Evolutionary conservation across 2,888 invertebrate genomes (phyloP).

Genomic region (Eulithis prunata): DNA sequence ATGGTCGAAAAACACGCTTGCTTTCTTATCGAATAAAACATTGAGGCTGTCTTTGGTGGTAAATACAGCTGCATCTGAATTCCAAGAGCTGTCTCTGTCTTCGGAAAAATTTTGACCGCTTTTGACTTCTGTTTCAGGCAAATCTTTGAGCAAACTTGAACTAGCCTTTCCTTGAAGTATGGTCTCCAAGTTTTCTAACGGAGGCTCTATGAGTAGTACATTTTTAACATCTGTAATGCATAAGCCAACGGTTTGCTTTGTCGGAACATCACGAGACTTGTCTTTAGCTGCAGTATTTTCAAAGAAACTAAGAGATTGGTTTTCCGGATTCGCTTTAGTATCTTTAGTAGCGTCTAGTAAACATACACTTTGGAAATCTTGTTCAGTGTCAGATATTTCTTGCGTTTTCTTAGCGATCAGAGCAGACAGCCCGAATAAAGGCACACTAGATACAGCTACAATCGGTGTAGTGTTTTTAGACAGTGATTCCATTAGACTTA

Average conservation of each 20-base stretch:
- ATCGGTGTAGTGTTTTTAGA: constrained; percentile 46
- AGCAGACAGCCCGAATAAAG: constrained; percentile 57
- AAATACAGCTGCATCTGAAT: constrained; percentile 18
- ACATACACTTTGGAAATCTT: constrained; percentile 31
- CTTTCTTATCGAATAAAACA: constrained; percentile 28
- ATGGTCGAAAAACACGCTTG: constrained; percentile 32
- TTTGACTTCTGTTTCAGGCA: constrained; percentile 25
- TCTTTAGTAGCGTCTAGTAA: constrained; percentile 32
- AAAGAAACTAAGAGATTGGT: constrained; percentile 47
- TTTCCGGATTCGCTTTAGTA: constrained; percentile 35
- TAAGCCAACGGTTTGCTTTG: constrained; percentile 17
- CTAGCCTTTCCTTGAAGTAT: constrained; percentile 37
- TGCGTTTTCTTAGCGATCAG: constrained; percentile 51
- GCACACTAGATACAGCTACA: constrained; percentile 51
- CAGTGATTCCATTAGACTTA: constrained; percentile 46
- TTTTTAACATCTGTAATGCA: constrained; percentile 41
- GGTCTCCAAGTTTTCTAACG: constrained; percentile 35
- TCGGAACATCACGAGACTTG: constrained; percentile 27
- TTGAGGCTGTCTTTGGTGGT: constrained; percentile 26
- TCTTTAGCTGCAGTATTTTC: constrained; percentile 42
- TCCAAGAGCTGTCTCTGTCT: constrained; percentile 27
- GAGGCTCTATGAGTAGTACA: constrained; percentile 40
- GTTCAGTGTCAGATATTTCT: constrained; percentile 40
- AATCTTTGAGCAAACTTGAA: constrained; percentile 30
- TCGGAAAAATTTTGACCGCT: constrained; percentile 14